Evolutionary conservation across 2,113 vertebrate species (phyloP), one percentile per base, ranked within the genome.

Genomic region (Myotis lucifugus): DNA sequence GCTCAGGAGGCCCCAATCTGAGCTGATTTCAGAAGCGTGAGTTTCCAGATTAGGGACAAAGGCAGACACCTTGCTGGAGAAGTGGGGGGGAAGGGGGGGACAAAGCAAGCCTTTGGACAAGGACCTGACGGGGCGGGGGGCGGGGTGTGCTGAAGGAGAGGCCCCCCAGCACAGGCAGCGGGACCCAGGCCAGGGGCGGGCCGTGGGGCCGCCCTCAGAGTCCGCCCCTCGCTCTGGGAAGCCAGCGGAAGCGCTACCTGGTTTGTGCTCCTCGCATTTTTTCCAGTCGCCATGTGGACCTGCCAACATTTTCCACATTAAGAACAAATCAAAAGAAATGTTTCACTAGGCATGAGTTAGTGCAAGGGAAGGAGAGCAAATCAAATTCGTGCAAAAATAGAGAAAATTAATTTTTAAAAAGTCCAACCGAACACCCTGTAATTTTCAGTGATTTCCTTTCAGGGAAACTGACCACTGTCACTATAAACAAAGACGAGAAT

Each of bases 251-350:
- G 32, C 13, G 52, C 86, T 94, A 96, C 94, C 90, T 84, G 90
- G 59, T 87, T 67, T 93, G 59, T 42, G 70, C 40, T 73, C 19
- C 64, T 93, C 29, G 11, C 50, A 74, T 14, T 50, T 79, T 84
- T 94, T 92, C 92, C 92, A 90, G 64, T 81, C 0, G 40, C 78
- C 76, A 21, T 73, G 85, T 70, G 90, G 86, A 96, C 78, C 92
- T 95, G 97, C 95, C 96, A 96, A 82, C 94, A 94, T 93, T 97
- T 97, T 97, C 94, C 95, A 97, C 96, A 97, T 98, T 97, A 97
- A 95, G 96, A 86, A 93, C 96, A 97, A 98, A 98, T 98, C 97
- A 96, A 92, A 96, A 97, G 97, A 93, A 91, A 96, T 96, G 90
- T 97, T 96, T 96, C 94, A 94, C 52, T 66, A 84, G 96, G 77